Base-by-base conservation (phyloP, 2,797 vertebrate species). In the Rhinogobio ventralis region DNA sequence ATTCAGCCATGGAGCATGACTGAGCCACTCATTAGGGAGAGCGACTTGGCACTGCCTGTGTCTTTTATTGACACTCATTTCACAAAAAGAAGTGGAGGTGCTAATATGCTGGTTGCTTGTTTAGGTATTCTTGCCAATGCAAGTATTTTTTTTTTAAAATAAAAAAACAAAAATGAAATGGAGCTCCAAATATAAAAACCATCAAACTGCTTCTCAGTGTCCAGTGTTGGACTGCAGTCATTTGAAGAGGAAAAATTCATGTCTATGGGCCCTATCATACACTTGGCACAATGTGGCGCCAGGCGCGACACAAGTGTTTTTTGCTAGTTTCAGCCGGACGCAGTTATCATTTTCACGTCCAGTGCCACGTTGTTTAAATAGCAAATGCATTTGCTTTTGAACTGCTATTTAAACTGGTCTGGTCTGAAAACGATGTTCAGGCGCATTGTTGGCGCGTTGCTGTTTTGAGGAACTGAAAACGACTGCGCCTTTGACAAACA, bases 11-110 rank as follows among this genome's bases (percentile, higher is more conserved):
- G 14, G 39, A 75, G 74, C 76, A 74, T 69, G 81, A 78, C 79
- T 73, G 74, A 79, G 79, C 28, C 45, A 68, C 66, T 87, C 78
- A 74, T 89, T 89, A 88, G 69, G 55, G 79, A 68, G 62, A 76
- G 68, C 5, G 60, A 25, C 80, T 33, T 53, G 57, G 45, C 72
- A 74, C 68, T 64, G 60, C 14, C 51, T 39, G 64, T 69, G 49
- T 62, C 53, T 79, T 68, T 84, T 84, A 78, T 69, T 84, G 66
- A 84, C 75, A 78, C 28, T 33, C 42, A 74, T 79, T 62, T 68
- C 46, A 77, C 60, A 53, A 49, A 64, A 66, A 72, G 79, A 85
- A 51, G 66, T 57, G 79, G 77, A 75, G 74, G 75, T 51, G 64
- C 75, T 84, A 79, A 84, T 62, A 55, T 20, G 74, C 9, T 39